Evolutionary conservation across 2,113 vertebrate genomes (phyloP), one percentile per base, ranked within the genome.

Genomic region (Geococcyx californianus): DNA sequence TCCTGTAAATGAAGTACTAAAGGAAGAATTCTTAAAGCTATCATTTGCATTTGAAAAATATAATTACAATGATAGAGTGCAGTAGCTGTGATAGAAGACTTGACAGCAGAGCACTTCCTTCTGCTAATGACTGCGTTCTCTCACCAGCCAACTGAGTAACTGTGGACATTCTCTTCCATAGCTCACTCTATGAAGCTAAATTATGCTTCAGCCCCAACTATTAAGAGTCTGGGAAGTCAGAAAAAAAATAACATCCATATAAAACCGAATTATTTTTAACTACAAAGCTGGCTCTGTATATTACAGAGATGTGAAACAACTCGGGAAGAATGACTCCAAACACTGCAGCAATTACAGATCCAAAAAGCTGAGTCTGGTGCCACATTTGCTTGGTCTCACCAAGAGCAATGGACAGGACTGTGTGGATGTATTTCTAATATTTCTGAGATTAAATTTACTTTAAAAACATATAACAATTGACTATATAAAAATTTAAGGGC

Each of bases 11-110:
- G 1, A 82, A 1, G 12, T 25, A 79, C 33, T n/a, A 79, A 75
- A 87, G 62, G 51, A 94, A 83, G 74, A 87, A 78, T 66, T 87
- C 82, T 82, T 95, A 82, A 91, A 91, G 51, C 45, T 80, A 87
- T 76, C 21, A 75, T 95, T 87, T 94, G 87, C 84, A 87, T 95
- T 93, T 91, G 87, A 95, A 91, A 93, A 95, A 87, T 84, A 72
- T 76, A 95, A 89, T 76, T 66, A 93, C 9, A 63, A 60, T 67
- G 73, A 84, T 72, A 86, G 55, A 93, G 47, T 58, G 67, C 54
- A 64, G 82, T 79, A 73, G 72, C 85, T 80, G 82, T 45, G 59
- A 84, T 56, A 73, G 79, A 86, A 83, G 55, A 90, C 54, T 69
- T 92, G 79, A 92, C 72, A 94, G 75, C 86, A 84, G 73, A 87